phyloP scores from a whole-genome alignment of 2,888 invertebrate species.

The Scotopteryx bipunctaria region DNA sequence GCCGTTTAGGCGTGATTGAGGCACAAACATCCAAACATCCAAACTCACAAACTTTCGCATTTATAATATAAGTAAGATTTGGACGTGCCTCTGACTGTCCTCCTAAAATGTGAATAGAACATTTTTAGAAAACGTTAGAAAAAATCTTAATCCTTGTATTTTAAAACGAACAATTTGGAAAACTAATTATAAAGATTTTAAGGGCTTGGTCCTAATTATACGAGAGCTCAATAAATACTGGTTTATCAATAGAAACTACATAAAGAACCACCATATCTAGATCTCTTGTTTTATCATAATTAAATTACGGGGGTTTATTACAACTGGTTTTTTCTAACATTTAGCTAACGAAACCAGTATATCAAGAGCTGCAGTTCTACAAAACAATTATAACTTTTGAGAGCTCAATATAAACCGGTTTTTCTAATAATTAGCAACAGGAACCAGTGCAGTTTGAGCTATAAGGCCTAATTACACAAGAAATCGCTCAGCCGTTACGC shows the following conservation, averaged over 20 bases:
- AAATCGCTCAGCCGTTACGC: slow-evolving; percentile 31
- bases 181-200: too few relatives aligned
- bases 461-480: slow-evolving; percentile 13
- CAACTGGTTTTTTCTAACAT: not conserved
- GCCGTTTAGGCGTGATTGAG: too few relatives aligned
- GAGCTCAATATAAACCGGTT: slow-evolving; percentile 5
- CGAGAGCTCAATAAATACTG: slow-evolving; percentile 5
- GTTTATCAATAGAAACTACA: not conserved
- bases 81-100: too few relatives aligned
- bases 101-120: too few relatives aligned
- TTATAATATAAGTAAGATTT: too few relatives aligned
- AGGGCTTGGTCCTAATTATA: not conserved
- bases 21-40: too few relatives aligned
- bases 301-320: not conserved
- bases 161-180: too few relatives aligned
- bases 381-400: not conserved
- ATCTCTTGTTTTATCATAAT: too few relatives aligned
- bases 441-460: slow-evolving; percentile 4
- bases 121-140: too few relatives aligned
- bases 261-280: too few relatives aligned
- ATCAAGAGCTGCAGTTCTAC: not conserved
- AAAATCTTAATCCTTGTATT: too few relatives aligned
- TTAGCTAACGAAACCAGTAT: not conserved
- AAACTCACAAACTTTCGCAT: too few relatives aligned
- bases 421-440: not conserved